Base-by-base conservation (phyloP, 2,113 vertebrate species). In the Pycnonotus jocosus region DNA sequence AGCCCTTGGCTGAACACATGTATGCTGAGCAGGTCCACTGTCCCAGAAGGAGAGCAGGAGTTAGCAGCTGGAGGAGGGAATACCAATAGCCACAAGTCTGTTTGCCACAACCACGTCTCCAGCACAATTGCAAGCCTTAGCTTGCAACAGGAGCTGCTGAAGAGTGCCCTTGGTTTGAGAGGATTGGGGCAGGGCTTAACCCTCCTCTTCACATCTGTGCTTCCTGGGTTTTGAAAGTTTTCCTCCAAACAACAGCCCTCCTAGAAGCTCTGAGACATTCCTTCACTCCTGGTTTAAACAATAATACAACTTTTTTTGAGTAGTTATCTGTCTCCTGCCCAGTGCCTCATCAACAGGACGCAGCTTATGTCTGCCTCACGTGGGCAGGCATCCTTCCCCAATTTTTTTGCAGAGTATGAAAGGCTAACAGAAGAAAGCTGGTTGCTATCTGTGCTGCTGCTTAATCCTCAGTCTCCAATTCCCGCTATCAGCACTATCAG, bases 401-500 rank as follows among this genome's bases (percentile, higher is more conserved):
- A 56, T 77, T 48, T 88, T 66, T 68, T 89, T 73, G 9, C 77
- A 51, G 53, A 81, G 48, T 76, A 11, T 79, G 66, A 90, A 95
- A 94, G 65, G 58, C 74, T 87, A 93, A 81, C 85, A 93, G 95
- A 94, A 94, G 87, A 87, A 94, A 94, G 85, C 87, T 71, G 42
- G n/a, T 86, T 84, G 45, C 81, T 96, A 95, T 97, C 96, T 95
- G n/a, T 72, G 81, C 90, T 10, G 11, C 57, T 81, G 74, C 88
- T 95, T 97, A 97, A 97, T 97, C 94, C 95, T 82, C 81, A 44
- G 89, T 91, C 95, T 96, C 86, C 95, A 96, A 95, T 96, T 95
- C 96, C 85, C 0, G 0, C 81, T 96, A 96, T 97, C 95, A 58
- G 86, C 51, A 20, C 70, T 78, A 93, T 96, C 93, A 91, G 79